phyloP scores from a whole-genome alignment of 2,113 vertebrate species.

The Butastur rufipennis region DNA sequence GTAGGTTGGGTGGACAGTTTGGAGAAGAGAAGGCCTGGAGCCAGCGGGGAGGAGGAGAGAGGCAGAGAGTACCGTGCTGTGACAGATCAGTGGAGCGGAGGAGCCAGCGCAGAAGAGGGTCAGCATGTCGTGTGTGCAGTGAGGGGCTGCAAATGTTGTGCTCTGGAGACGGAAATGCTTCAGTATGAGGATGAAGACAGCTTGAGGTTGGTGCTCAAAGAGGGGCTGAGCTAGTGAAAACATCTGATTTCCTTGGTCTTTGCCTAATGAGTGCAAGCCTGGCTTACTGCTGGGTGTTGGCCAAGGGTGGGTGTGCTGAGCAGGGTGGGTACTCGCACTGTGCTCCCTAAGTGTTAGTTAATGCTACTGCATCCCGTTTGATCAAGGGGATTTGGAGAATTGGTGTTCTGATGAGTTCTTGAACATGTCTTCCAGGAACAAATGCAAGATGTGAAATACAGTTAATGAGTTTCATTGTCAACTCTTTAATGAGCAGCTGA shows the following conservation, averaged over 20 bases:
- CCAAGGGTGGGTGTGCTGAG: not conserved
- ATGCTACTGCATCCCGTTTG: not conserved
- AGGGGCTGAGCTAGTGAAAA: not conserved
- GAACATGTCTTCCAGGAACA: not conserved
- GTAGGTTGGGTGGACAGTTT: not conserved
- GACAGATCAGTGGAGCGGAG: no score
- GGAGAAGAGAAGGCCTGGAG: not conserved
- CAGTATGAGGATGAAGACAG: not conserved
- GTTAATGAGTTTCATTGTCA: not conserved
- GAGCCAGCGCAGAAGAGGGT: no score
- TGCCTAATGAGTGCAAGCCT: no score
- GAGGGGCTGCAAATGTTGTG: not conserved
- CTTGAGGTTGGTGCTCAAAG: not conserved
- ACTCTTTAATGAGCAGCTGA: not conserved
- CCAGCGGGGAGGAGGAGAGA: not conserved
- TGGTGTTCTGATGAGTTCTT: not conserved
- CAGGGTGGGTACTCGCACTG: not conserved
- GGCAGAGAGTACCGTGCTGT: rapidly evolving
- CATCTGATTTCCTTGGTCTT: not conserved
- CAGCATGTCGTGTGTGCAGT: no score
- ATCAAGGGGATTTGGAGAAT: not conserved
- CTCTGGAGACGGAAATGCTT: not conserved
- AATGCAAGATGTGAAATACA: not conserved
- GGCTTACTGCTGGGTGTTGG: no score
- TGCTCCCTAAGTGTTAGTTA: not conserved